Evolutionary conservation across 92 coral and sea anemone species (phyloP).

Genomic region (Virgularia gustaviana): DNA sequence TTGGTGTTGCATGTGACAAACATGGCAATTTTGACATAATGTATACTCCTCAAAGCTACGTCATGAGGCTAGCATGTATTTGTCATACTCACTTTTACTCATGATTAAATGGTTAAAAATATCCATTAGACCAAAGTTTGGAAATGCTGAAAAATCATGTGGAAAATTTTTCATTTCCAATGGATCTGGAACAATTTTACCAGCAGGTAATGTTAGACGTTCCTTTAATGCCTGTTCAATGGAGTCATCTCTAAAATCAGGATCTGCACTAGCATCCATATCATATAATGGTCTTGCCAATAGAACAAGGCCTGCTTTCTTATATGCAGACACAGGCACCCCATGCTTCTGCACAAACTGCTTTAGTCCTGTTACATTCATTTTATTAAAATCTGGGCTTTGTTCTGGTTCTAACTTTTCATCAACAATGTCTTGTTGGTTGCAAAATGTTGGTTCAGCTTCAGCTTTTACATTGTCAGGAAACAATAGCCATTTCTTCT

Average conservation of each 20-base stretch:
- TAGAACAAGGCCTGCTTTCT: conserved; percentile 59
- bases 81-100: conserved; percentile 29
- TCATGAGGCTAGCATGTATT: conserved; percentile 25
- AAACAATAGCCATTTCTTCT: too few species aligned
- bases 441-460: too few species aligned
- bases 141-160: conserved; percentile 23
- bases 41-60: conserved; percentile 26
- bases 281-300: conserved; percentile 49
- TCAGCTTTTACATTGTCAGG: too few species aligned
- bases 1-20: conserved; percentile 29
- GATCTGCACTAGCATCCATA: conserved; percentile 56
- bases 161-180: conserved; percentile 12
- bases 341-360: conserved; percentile 43
- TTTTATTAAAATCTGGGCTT: conserved; percentile 48
- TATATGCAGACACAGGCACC: conserved; percentile 50
- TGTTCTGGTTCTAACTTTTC: too few species aligned
- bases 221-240: conserved; percentile 48
- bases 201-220: conserved; percentile 59
- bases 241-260: conserved; percentile 59
- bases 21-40: conserved; percentile 14
- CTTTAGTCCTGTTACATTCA: conserved; percentile 53
- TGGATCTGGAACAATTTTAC: conserved; percentile 34
- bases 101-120: conserved; percentile 33
- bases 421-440: too few species aligned
- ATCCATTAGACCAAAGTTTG: conserved; percentile 36